A percentile compares a stretch with the other conserved stretches of the same genome.
phyloP scores from a whole-genome alignment of 2,888 invertebrate genomes.

The Cotesia congregata region DNA sequence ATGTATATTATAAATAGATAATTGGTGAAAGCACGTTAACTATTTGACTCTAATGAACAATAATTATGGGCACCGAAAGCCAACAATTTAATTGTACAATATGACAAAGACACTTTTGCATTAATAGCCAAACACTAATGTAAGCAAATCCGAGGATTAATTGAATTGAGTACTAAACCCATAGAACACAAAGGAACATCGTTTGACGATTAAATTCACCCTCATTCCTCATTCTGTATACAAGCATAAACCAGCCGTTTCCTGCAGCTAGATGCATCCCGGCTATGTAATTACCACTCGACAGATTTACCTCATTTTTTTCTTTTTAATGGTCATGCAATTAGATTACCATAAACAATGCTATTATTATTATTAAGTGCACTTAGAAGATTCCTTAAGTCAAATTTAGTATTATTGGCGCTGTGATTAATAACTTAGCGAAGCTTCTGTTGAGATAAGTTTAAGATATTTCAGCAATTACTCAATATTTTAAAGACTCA shows the following conservation, averaged over 20 bases:
- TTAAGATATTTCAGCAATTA: too few relatives aligned
- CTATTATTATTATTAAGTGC: too few relatives aligned
- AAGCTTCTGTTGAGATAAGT: too few relatives aligned
- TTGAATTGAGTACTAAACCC: neutral
- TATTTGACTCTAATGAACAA: neutral
- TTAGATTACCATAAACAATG: neutral
- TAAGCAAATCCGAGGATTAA: neutral
- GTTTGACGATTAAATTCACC: neutral
- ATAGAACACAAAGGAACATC: neutral
- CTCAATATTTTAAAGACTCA: too few relatives aligned
- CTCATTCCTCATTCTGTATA: neutral
- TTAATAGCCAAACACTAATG: neutral
- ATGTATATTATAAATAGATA: neutral
- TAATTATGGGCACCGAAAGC: neutral
- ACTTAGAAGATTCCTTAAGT: too few relatives aligned
- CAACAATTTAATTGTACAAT: neutral
- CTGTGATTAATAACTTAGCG: too few relatives aligned
- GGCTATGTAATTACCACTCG: neutral
- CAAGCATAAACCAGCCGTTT: neutral
- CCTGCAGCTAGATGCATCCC: neutral
- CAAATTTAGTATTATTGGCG: too few relatives aligned
- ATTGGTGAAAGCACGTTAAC: neutral
- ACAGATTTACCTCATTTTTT: neutral
- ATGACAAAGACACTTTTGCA: slow-evolving; percentile 1
- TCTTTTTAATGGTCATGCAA: neutral